These are phyloP conservation scores for Pelobates cultripes DNA, from an alignment of 2,797 vertebrate genomes.

Conservation along the genomic window DNA sequence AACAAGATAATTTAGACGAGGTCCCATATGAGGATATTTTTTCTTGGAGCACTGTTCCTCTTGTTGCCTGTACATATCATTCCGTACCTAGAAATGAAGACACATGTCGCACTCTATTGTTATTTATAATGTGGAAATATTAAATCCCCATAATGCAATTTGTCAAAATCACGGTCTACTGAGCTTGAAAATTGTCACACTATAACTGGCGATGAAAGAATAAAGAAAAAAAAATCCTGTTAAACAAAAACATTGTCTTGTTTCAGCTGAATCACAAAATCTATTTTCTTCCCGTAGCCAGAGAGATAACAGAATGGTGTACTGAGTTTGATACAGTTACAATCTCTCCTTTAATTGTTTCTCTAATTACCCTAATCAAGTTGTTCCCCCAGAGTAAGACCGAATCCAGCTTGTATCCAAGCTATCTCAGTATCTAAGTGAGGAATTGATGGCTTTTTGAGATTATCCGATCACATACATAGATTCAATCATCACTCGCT, in stretches of 20 bases:
- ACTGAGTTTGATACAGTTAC: background rate
- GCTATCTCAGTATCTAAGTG: background rate
- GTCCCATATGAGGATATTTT: background rate
- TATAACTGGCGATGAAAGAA: conserved; percentile 1
- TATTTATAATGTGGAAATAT: conserved; percentile 19
- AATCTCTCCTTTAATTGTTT: conserved; percentile 9
- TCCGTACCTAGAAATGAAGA: conserved; percentile 2
- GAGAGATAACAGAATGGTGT: background rate
- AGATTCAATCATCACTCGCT: background rate
- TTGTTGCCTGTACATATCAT: background rate
- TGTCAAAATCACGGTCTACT: conserved; percentile 33
- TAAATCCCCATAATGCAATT: conserved; percentile 49
- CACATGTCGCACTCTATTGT: background rate
- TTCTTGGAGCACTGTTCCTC: background rate
- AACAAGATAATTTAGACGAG: conserved; percentile 17
- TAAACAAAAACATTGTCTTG: conserved; percentile 5
- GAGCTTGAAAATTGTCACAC: conserved; percentile 30
- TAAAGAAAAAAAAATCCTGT: conserved; percentile 13
- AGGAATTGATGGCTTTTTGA: background rate
- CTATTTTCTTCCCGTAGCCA: background rate
- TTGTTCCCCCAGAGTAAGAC: background rate
- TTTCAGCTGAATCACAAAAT: conserved; percentile 21
- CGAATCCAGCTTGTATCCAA: background rate
- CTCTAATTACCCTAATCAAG: conserved; percentile 22
- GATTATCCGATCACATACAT: background rate